phyloP scores from a whole-genome alignment of 1,140 invertebrate species.

The Stegodyphus mimosarum region DNA sequence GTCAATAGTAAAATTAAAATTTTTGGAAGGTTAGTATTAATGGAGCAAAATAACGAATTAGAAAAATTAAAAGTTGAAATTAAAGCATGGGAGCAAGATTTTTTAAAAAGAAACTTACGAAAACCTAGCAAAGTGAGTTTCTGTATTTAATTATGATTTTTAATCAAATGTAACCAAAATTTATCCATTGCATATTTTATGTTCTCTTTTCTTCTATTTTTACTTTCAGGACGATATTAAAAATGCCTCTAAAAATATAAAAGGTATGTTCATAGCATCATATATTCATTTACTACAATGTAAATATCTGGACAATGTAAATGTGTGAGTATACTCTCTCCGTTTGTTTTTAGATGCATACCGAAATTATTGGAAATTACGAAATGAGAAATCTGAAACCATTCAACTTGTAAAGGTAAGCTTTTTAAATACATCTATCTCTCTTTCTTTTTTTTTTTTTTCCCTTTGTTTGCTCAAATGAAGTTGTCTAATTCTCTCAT shows the following conservation, averaged over 20 bases:
- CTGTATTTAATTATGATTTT: neutral
- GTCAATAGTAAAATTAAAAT: too few relatives aligned
- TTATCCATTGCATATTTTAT: neutral
- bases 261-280: conserved; percentile 7
- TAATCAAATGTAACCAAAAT: neutral
- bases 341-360: conserved; percentile 32
- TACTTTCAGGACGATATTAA: conserved; percentile 35
- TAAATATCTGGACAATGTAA: neutral
- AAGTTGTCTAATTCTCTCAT: neutral
- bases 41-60: neutral
- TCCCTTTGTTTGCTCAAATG: neutral
- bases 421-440: neutral
- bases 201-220: neutral
- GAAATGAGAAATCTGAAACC: conserved; percentile 3
- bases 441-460: neutral
- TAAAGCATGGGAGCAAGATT: conserved; percentile 38
- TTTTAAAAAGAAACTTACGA: conserved; percentile 13
- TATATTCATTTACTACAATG: neutral
- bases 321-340: neutral
- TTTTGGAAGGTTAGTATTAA: neutral
- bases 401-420: neutral
- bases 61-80: conserved; percentile 27
- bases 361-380: conserved; percentile 35
- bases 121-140: conserved; percentile 22
- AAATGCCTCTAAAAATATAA: conserved; percentile 7